phyloP scores from a whole-genome alignment of 2,888 invertebrate genomes.

The Rhogogaster chlorosoma region DNA sequence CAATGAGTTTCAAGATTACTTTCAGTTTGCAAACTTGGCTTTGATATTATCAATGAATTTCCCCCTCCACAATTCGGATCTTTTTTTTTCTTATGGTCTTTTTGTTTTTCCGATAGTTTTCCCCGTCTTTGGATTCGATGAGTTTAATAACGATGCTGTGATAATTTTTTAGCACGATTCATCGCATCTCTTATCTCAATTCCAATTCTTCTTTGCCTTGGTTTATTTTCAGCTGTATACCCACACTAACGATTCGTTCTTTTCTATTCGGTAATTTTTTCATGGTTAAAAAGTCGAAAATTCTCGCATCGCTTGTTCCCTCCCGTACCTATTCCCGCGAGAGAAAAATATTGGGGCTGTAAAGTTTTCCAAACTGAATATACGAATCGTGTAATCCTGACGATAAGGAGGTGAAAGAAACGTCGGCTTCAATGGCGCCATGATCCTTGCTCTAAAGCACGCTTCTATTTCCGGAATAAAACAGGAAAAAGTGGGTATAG shows the following conservation, averaged over 20 bases:
- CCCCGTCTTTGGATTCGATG: not conserved
- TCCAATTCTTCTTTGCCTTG: not conserved
- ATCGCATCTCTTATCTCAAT: not conserved
- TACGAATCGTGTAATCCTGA: not conserved
- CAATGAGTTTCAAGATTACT: not conserved
- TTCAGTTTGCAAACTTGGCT: not conserved
- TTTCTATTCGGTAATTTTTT: not conserved
- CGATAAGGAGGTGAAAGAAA: not conserved
- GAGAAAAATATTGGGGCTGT: not conserved
- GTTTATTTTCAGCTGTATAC: not conserved
- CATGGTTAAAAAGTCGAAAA: not conserved
- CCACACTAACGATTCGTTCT: not conserved
- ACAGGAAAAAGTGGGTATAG: not conserved
- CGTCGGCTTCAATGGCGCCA: not conserved
- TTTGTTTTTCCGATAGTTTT: too few species aligned
- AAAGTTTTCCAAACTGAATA: not conserved
- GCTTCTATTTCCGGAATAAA: conserved; percentile 4
- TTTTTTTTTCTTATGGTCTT: not conserved
- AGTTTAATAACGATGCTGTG: not conserved
- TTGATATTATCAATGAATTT: not conserved
- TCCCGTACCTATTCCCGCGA: too few species aligned
- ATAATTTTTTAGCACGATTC: not conserved
- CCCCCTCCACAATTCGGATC: not conserved
- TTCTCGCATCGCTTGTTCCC: not conserved
- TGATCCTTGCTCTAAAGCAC: not conserved